Base-by-base conservation (phyloP, 2,888 invertebrate genomes). In the Germaria angustata region DNA sequence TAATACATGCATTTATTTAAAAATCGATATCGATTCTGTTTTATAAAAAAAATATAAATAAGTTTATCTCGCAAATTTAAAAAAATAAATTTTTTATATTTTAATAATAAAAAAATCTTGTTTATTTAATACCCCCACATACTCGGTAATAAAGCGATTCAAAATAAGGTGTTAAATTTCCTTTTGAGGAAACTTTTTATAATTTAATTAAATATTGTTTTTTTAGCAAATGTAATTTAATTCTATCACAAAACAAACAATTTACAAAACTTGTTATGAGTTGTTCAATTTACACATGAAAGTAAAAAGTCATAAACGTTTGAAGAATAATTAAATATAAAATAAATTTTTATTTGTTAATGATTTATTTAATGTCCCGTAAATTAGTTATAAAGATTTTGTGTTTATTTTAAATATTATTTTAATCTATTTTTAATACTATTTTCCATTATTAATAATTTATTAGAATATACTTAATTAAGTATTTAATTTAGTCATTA, bases 261-360 rank as follows among this genome's bases (percentile, higher is more conserved):
- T n/a, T n/a, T n/a, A 28, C 6, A 28, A 75, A 63, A 75, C 65
- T 15, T n/a, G 61, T 59, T 36, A 2, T 36, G 11, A 20, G 11
- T 15, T 66, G 20, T 41, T 22, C 11, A 46, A 46, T 17, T 36
- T 36, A 59, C 36, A 36, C 8, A 3, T 13, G 13, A 36, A 59
- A 36, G 34, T 46, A 15, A 32, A 34, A 15, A 34, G 53, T 73
- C 44, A 34, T 32, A 22, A n/a, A 13, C n/a, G 32, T 53, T 39
- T n/a, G 2, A 20, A 55, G n/a, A 61, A 28, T 68, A 49, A 68
- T 73, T 36, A 61, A 51, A 55, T 63, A 36, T 15, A 49, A 39
- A 53, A 59, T 79, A 61, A 61, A 72, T 63, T 36, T 61, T 59
- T 44, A 59, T 73, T 63, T 39, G 22, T 66, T 73, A 61, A 46